Conservation (phyloP, 2,797 vertebrate species). For the Pseudocheirus occidentalis region DNA sequence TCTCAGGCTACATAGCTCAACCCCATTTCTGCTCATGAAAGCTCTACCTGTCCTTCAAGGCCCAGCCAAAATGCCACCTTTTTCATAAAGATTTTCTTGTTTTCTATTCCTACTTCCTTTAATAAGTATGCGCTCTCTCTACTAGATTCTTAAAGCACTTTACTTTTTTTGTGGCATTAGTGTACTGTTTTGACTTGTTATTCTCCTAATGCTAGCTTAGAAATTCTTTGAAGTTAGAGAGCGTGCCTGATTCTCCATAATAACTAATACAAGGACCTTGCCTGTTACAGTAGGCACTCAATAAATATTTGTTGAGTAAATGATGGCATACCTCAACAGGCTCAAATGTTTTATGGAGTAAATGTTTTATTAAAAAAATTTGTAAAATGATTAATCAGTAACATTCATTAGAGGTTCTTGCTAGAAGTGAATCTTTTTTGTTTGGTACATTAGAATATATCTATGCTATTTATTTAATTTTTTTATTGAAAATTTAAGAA, state of each 20-base stretch:
- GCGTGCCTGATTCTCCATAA: neutral
- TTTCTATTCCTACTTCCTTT: neutral
- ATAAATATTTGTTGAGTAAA: neutral
- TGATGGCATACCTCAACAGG: neutral
- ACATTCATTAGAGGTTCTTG: neutral
- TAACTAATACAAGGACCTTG: neutral
- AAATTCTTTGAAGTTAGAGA: neutral
- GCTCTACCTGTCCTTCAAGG: neutral
- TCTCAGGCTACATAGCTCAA: neutral
- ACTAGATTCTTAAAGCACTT: neutral
- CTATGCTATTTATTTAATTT: neutral
- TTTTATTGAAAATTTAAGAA: neutral
- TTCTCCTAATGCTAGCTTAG: neutral
- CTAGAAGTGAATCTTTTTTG: neutral
- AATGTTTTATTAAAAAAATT: neutral
- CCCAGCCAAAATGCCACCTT: neutral
- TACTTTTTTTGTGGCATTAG: neutral
- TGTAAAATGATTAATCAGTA: neutral
- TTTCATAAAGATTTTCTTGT: neutral
- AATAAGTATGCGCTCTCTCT: neutral
- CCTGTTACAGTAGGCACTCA: neutral
- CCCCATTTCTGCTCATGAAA: neutral
- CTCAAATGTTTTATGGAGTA: neutral
- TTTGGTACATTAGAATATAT: neutral
- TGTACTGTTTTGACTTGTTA: neutral